Evolutionary conservation across 2,888 invertebrate species (phyloP).

Genomic region (Rhingia campestris): DNA sequence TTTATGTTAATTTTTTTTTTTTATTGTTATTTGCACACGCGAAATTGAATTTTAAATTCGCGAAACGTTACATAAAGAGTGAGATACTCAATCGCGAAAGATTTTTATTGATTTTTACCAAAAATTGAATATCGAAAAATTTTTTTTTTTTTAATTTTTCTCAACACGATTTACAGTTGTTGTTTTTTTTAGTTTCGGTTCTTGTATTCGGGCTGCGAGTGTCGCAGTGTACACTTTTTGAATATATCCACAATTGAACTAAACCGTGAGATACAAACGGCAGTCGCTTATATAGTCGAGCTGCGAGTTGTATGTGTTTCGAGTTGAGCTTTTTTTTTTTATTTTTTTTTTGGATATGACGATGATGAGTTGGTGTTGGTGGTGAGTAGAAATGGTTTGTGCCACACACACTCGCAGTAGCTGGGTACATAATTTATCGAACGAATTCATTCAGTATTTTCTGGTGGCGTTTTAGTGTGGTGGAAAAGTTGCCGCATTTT

Average conservation of each 20-base stretch:
- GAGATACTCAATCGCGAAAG: slow-evolving; percentile 1
- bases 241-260: slow-evolving; percentile 81
- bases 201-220: slow-evolving; percentile 23
- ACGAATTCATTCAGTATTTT: slow-evolving; percentile 68
- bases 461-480: slow-evolving; percentile 7
- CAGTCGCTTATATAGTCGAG: slow-evolving; percentile 81
- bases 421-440: slow-evolving; percentile 7
- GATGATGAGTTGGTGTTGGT: slow-evolving; percentile 39
- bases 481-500: slow-evolving; percentile 6
- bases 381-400: slow-evolving; percentile 45
- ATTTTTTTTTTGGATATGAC: slow-evolving; percentile 23
- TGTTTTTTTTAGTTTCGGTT: slow-evolving; percentile 68
- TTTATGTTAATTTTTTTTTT: slow-evolving; percentile 57
- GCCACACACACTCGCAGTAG: slow-evolving; percentile 12
- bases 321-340: slow-evolving; percentile 38
- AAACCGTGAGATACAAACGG: slow-evolving; percentile 81
- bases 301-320: slow-evolving; percentile 14
- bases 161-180: slow-evolving; percentile 55
- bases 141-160: slow-evolving; percentile 33
- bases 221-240: slow-evolving; percentile 74
- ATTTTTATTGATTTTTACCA: slow-evolving; percentile 14
- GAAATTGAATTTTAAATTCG: slow-evolving; percentile 33
- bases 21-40: slow-evolving; percentile 57
- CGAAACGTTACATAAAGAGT: slow-evolving; percentile 66
- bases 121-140: slow-evolving; percentile 9